phyloP scores from a whole-genome alignment of 2,888 invertebrate genomes.

The Habrosyne pyritoides region DNA sequence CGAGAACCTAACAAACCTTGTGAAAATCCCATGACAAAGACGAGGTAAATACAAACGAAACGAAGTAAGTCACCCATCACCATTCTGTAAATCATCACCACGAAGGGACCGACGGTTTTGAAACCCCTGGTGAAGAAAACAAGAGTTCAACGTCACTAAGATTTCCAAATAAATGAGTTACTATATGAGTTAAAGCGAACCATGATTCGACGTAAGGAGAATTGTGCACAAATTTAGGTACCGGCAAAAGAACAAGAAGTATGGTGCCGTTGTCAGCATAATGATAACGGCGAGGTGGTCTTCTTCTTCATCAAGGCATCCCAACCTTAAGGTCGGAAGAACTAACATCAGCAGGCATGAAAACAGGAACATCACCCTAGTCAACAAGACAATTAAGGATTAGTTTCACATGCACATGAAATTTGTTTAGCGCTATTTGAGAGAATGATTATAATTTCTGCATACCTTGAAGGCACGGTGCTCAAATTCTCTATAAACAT shows the following conservation, averaged over 20 bases:
- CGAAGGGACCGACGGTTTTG: conserved; percentile 99
- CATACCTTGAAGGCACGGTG: conserved; percentile 76
- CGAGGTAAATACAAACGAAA: conserved; percentile 97
- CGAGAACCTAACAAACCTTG: conserved; percentile 86
- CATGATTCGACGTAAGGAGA: not conserved
- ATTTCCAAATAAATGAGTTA: not conserved
- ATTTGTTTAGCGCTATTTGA: not conserved
- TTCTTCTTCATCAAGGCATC: conserved; percentile 93
- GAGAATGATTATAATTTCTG: not conserved
- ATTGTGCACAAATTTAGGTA: conserved; percentile 49
- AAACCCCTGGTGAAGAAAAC: conserved; percentile 89
- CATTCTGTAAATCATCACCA: conserved; percentile 99
- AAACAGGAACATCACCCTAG: conserved; percentile 95
- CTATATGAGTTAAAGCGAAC: not conserved
- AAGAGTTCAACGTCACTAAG: not conserved
- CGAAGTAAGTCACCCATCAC: conserved; percentile 97
- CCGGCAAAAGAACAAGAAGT: conserved; percentile 98
- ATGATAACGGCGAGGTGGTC: conserved; percentile 96
- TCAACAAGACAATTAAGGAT: conserved; percentile 64
- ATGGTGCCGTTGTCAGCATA: conserved; percentile 97
- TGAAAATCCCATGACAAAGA: conserved; percentile 98
- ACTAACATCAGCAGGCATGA: conserved; percentile 95
- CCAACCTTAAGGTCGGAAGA: conserved; percentile 92
- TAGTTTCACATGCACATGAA: not conserved
- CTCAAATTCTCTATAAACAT: conserved; percentile 98